Conservation (phyloP, 2,797 vertebrate genomes). For the Microctenopoma lineatum region DNA sequence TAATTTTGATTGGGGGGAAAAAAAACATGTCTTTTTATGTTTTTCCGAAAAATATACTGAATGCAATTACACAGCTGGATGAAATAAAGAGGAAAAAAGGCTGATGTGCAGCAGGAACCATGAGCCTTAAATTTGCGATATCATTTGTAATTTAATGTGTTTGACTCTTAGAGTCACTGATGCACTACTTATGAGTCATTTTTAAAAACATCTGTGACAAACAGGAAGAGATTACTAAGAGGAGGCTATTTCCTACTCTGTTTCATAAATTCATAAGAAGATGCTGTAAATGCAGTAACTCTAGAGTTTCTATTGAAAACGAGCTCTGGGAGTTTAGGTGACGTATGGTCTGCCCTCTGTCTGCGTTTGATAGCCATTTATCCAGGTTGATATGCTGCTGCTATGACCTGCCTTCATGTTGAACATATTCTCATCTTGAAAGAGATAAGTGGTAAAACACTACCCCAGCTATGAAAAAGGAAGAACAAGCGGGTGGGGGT, state of each 20-base stretch:
- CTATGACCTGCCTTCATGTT: slow-evolving; percentile 57
- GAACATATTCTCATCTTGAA: slow-evolving; percentile 49
- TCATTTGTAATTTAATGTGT: slow-evolving; percentile 38
- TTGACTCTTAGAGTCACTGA: slow-evolving; percentile 36
- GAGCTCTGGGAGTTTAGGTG: slow-evolving; percentile 21
- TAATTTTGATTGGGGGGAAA: not conserved
- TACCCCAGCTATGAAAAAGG: slow-evolving; percentile 23
- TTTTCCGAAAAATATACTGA: slow-evolving; percentile 8
- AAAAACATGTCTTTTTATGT: not conserved
- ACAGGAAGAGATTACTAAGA: slow-evolving; percentile 12
- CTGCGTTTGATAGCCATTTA: slow-evolving; percentile 46
- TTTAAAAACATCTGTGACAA: slow-evolving; percentile 24
- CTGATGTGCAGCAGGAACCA: slow-evolving; percentile 1
- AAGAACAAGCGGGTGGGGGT: slow-evolving; percentile 8
- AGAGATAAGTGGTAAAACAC: slow-evolving; percentile 60
- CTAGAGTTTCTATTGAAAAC: slow-evolving; percentile 22
- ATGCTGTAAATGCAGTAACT: slow-evolving; percentile 15
- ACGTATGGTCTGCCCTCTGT: slow-evolving; percentile 24
- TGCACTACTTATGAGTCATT: slow-evolving; percentile 48
- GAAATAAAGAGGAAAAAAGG: slow-evolving; percentile 5
- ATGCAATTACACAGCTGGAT: not conserved
- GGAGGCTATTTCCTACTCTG: not conserved
- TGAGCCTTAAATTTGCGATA: slow-evolving; percentile 29
- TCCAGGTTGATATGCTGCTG: slow-evolving; percentile 44
- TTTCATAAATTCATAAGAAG: slow-evolving; percentile 8